Evolutionary conservation across 2,797 vertebrate species (phyloP), one percentile per base, ranked within the genome.

Genomic region (Gadopsis marmoratus): DNA sequence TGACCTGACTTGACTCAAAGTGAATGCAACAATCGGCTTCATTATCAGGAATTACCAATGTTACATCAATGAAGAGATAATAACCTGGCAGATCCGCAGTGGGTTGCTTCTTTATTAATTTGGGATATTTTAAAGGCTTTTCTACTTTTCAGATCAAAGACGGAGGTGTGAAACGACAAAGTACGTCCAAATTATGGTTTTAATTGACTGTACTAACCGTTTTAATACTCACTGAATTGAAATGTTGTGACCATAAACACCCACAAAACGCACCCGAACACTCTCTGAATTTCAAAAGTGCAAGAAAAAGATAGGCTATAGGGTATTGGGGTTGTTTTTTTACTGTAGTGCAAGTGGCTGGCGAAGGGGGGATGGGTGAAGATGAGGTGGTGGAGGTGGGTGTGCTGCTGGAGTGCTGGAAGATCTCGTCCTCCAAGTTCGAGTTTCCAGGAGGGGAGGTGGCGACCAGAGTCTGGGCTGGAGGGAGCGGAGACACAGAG

Each of bases 331-430:
- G 2, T 17, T 4, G 37, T 41, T 3, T 14, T 37, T 91, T 93
- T 92, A 97, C 96, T 91, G 95, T 96, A 86, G 96, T 96, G 91
- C 95, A 97, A 91, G 96, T 96, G 83, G 96, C 96, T 0, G 96
- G 96, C 5, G 97, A 97, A 26, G 96, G 96, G 0, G 97, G 97
- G 66, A 96, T 97, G 59, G 97, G 97, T 0, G 97, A 97, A 17
- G 97, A 97, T 3, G 97, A 97, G 14, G 97, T 97, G 88, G 97
- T 97, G 41, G 97, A 97, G 67, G 97, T 97, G 61, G 97, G 97
- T 0, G 93, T 94, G 93, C 96, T 97, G 95, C 96, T 97, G 61
- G 96, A 97, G 88, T 93, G 95, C 83, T 96, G 97, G 94, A 97
- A 97, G 91, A 97, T 94, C 89, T 98, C 97, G 0, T 98, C 97